These are phyloP conservation scores for Tenrec ecaudatus DNA, from an alignment of 2,113 vertebrate species.

Conservation along the genomic window DNA sequence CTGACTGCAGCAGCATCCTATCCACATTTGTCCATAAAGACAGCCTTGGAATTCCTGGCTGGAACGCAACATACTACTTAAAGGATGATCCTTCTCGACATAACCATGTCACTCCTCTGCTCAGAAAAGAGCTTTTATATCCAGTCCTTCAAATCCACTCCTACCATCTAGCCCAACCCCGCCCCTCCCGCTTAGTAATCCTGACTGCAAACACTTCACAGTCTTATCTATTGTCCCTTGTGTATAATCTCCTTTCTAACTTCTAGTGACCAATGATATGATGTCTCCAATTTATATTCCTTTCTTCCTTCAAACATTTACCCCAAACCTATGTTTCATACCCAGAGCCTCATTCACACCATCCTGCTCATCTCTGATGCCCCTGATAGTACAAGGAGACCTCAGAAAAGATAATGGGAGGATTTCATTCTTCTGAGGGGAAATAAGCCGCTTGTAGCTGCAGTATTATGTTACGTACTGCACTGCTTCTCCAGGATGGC, in stretches of 20 bases:
- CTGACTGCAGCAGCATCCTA: neutral
- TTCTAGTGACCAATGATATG: neutral
- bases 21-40: neutral
- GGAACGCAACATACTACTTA: neutral
- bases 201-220: neutral
- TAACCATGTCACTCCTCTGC: neutral
- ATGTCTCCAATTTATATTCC: neutral
- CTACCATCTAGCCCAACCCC: neutral
- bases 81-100: neutral
- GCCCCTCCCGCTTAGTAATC: neutral
- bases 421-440: too few species aligned
- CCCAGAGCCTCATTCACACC: neutral
- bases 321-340: neutral
- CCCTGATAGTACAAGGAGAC: neutral
- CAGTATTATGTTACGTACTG: too few species aligned
- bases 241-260: neutral
- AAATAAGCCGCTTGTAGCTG: neutral
- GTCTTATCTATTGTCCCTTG: neutral
- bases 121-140: neutral
- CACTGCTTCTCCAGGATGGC: neutral
- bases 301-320: conserved; percentile 38
- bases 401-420: too few species aligned
- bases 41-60: neutral
- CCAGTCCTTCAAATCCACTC: neutral
- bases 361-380: neutral